These are phyloP conservation scores for Aspidoscelis tigris DNA, from an alignment of 2,113 vertebrate species.

Conservation along the genomic window DNA sequence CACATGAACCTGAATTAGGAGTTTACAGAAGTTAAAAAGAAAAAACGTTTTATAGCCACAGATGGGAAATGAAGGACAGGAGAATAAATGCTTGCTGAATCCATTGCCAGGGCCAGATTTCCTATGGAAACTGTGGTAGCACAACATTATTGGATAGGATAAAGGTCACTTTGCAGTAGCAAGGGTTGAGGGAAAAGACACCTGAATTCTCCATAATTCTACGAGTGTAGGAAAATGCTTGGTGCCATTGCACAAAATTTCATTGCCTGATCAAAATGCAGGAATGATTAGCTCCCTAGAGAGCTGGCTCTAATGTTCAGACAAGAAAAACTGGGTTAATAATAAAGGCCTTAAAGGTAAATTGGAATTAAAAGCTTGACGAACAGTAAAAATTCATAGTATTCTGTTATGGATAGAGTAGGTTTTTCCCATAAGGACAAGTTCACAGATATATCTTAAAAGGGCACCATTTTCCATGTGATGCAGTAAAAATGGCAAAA, in stretches of 20 bases:
- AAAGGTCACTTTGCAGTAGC: background rate
- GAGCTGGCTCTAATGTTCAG: constrained; percentile 28
- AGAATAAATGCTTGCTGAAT: background rate
- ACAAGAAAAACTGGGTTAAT: background rate
- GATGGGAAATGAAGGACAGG: background rate
- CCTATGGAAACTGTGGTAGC: background rate
- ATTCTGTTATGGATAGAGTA: constrained; percentile 3
- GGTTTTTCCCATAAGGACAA: constrained; percentile 5
- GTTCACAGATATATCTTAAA: background rate
- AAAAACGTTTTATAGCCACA: background rate
- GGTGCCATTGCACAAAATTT: constrained; percentile 1
- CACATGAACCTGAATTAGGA: background rate
- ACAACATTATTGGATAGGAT: background rate
- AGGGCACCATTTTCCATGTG: background rate
- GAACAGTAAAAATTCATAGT: constrained; percentile 12
- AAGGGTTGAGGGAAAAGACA: no score
- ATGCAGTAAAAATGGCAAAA: constrained; percentile 22
- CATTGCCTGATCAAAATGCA: constrained; percentile 42
- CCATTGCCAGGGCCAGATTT: background rate
- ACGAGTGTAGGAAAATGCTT: background rate
- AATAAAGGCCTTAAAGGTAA: constrained; percentile 1
- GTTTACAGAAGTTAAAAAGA: background rate
- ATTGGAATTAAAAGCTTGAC: constrained; percentile 30
- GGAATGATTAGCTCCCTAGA: constrained; percentile 24
- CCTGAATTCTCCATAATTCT: background rate